Percentiles rank a stretch among this genome's conserved stretches.
These are phyloP conservation scores for Monomorium pharaonis DNA, from an alignment of 1,140 invertebrate genomes.

Conservation along the genomic window DNA sequence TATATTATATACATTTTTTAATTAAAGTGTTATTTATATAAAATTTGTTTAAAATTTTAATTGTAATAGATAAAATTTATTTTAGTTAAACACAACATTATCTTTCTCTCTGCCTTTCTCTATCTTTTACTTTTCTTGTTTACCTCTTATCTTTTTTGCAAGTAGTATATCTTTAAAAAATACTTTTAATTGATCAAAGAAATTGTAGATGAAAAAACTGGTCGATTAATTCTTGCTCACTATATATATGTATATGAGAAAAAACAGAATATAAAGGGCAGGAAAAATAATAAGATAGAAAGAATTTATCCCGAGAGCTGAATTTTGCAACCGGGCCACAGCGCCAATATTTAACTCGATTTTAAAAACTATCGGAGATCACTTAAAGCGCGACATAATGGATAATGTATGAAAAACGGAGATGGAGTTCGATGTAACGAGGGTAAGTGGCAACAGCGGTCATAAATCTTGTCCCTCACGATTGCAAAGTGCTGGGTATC, in stretches of 20 bases:
- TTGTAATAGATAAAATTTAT: background rate
- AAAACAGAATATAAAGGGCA: background rate
- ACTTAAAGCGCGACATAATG: slow-evolving; percentile 34
- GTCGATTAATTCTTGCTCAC: background rate
- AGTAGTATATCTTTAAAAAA: background rate
- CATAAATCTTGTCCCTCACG: slow-evolving; percentile 30
- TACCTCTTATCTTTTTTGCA: background rate
- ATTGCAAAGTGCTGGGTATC: slow-evolving; percentile 31
- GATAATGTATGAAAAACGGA: slow-evolving; percentile 50
- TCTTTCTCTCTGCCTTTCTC: background rate
- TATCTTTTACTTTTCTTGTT: background rate
- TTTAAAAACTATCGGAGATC: slow-evolving; percentile 55
- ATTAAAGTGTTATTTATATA: slow-evolving; percentile 1
- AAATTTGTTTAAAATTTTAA: background rate
- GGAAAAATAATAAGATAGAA: slow-evolving; percentile 11
- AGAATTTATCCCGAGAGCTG: background rate
- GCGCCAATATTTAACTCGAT: slow-evolving; percentile 46
- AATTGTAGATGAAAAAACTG: background rate
- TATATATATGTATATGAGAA: slow-evolving; percentile 17
- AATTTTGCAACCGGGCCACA: slow-evolving; percentile 26
- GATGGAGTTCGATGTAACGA: slow-evolving; percentile 10
- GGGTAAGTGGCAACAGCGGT: slow-evolving; percentile 28
- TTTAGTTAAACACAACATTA: background rate
- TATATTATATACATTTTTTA: background rate
- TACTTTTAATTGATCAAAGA: background rate